A percentile compares a stretch with the other conserved stretches of the same genome.
Evolutionary conservation across 2,113 vertebrate species (phyloP).

Genomic region (Numenius arquata): DNA sequence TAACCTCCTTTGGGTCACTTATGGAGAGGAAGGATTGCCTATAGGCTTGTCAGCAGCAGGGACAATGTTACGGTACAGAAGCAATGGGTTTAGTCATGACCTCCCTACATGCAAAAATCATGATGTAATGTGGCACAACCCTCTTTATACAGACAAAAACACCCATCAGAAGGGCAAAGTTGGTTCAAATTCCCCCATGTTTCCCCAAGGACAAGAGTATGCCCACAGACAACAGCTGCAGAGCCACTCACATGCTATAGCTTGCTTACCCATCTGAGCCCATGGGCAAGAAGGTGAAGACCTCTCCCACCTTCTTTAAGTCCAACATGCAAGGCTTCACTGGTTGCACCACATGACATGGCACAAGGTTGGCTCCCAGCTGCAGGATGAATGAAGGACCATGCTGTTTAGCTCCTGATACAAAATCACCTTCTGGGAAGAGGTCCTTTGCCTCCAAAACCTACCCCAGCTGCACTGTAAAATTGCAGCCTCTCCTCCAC

Average conservation of each 20-base stretch:
- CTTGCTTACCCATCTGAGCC: not conserved
- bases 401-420: not conserved
- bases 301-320: not conserved
- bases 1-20: not conserved
- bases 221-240: accelerated
- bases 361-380: not conserved
- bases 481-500: not conserved
- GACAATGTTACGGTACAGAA: not conserved
- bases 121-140: not conserved
- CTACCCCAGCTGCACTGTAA: not conserved
- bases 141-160: not conserved
- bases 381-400: not conserved
- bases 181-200: accelerated
- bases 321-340: not conserved
- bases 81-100: not conserved
- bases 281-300: not conserved
- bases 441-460: not conserved
- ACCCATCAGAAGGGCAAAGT: not conserved
- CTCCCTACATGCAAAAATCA: not conserved
- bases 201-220: not conserved
- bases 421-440: not conserved
- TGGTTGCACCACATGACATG: not conserved
- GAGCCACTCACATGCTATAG: not conserved
- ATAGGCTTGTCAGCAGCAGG: not conserved
- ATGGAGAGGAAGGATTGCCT: not conserved